These are phyloP conservation scores for Thripadectes ignobilis DNA, from an alignment of 2,797 vertebrate species.

Conservation along the genomic window DNA sequence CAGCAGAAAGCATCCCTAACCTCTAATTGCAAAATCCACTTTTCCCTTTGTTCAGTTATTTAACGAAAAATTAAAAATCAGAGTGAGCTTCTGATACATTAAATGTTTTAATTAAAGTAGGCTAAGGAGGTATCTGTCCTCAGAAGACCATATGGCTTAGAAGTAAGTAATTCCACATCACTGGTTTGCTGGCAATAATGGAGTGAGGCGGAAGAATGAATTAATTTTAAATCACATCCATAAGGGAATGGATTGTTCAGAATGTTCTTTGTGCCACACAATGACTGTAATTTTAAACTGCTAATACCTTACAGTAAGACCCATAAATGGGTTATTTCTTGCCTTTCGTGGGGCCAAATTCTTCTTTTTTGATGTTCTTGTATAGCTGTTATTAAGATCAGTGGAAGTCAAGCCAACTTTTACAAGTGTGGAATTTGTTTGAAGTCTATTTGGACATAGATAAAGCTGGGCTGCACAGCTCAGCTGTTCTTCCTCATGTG, in stretches of 20 bases:
- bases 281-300: constrained; percentile 65
- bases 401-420: neutral
- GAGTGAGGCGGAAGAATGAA: constrained; percentile 58
- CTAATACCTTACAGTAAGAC: constrained; percentile 61
- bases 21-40: constrained; percentile 8
- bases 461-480: neutral
- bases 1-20: neutral
- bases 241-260: constrained; percentile 62
- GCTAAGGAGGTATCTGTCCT: constrained; percentile 50
- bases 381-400: constrained; percentile 22
- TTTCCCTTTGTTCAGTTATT: constrained; percentile 18
- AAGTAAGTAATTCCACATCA: constrained; percentile 70
- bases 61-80: constrained; percentile 11
- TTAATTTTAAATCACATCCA: constrained; percentile 67
- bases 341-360: constrained; percentile 35
- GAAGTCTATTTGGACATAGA: neutral
- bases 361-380: constrained; percentile 32
- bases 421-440: neutral
- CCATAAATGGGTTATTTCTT: constrained; percentile 56
- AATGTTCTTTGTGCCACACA: constrained; percentile 62
- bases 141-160: constrained; percentile 68
- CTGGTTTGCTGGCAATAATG: constrained; percentile 66
- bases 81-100: neutral
- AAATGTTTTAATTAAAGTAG: constrained; percentile 58
- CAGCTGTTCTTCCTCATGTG: neutral